Evolutionary conservation across 2,113 vertebrate genomes (phyloP).

Genomic region (Athene cunicularia): DNA sequence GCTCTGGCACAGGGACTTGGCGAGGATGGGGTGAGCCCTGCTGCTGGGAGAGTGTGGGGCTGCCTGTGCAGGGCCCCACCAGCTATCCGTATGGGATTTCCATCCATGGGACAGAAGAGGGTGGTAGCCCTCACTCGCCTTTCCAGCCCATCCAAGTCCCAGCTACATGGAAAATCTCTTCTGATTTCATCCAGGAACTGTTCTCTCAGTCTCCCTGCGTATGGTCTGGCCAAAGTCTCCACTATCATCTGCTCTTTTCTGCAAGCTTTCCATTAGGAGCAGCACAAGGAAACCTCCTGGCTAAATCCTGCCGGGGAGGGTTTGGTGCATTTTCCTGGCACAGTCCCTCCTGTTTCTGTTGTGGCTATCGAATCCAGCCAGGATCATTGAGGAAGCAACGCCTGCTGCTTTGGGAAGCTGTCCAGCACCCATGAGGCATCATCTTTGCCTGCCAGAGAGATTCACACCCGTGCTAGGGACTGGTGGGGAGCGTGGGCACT

Average conservation of each 20-base stretch:
- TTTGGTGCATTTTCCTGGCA: conserved; percentile 46
- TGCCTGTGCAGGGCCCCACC: rapidly evolving
- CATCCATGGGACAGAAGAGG: not conserved
- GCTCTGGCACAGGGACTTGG: rapidly evolving
- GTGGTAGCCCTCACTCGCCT: rapidly evolving
- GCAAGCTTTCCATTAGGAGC: conserved; percentile 2
- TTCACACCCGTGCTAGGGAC: not conserved
- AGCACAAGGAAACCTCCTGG: conserved; percentile 32
- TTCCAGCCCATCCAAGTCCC: not conserved
- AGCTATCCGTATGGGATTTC: not conserved
- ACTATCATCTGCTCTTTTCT: conserved; percentile 6
- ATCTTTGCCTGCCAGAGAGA: not conserved
- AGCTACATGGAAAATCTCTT: conserved; percentile 1
- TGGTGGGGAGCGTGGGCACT: not conserved
- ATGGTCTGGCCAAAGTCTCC: not conserved
- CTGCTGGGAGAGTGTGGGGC: rapidly evolving
- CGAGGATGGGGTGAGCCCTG: not conserved
- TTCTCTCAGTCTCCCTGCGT: not conserved
- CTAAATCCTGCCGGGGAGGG: not conserved
- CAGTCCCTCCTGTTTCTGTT: not conserved
- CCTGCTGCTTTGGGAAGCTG: not conserved
- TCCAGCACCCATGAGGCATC: not conserved
- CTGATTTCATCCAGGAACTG: not conserved
- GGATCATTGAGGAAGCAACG: not conserved
- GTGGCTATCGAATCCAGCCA: not conserved